Conservation (phyloP, 2,888 invertebrate genomes). For the Pachydiplax longipennis region DNA sequence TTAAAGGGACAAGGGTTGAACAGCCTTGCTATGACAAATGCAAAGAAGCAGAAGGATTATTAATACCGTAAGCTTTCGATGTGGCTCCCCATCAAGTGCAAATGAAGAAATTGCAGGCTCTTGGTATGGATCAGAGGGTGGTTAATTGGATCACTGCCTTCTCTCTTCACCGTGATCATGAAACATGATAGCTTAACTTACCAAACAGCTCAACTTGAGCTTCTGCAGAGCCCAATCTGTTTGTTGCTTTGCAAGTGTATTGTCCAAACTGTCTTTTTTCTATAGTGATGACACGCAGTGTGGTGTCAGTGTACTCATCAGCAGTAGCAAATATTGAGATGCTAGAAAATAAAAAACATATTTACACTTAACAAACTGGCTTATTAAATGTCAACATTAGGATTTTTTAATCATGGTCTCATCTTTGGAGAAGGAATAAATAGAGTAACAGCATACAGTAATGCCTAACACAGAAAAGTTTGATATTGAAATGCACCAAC, state of each 20-base stretch:
- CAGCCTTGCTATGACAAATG: not conserved
- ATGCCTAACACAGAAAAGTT: no score
- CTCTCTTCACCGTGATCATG: not conserved
- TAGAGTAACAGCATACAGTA: no score
- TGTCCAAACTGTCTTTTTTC: constrained; percentile 89
- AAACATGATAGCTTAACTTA: constrained; percentile 60
- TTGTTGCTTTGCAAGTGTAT: constrained; percentile 87
- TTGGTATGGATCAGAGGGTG: no score
- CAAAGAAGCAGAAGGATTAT: no score
- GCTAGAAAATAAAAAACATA: constrained; percentile 58
- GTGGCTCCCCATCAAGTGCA: no score
- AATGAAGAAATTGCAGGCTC: no score
- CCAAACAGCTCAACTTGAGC: constrained; percentile 83
- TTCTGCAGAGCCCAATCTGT: constrained; percentile 84
- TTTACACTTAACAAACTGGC: not conserved
- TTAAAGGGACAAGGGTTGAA: not conserved
- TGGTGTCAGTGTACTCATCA: constrained; percentile 91
- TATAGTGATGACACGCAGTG: constrained; percentile 85
- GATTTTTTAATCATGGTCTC: not conserved
- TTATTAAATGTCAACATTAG: not conserved
- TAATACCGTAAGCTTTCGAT: no score
- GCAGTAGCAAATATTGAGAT: constrained; percentile 91
- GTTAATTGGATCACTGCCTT: no score
- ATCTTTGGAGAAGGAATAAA: no score
- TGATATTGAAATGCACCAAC: no score